Percentiles rank a stretch among this genome's conserved stretches.
phyloP scores from a whole-genome alignment of 2,797 vertebrate species.

The Anniella stebbinsi region DNA sequence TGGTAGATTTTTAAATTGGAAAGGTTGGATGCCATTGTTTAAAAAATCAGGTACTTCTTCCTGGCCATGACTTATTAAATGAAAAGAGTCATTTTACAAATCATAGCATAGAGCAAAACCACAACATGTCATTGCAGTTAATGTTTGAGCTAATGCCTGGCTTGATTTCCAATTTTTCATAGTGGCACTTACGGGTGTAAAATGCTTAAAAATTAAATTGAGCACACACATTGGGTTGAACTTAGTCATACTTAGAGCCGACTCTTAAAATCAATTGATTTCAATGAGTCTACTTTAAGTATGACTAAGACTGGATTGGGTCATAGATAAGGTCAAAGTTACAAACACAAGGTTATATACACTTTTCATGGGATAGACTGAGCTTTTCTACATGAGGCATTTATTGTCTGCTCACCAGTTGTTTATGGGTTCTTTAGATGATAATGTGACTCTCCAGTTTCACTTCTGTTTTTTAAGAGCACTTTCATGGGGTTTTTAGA shows the following conservation, averaged over 20 bases:
- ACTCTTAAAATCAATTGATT: not conserved
- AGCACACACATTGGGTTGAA: not conserved
- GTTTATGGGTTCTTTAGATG: no score
- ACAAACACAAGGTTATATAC: not conserved
- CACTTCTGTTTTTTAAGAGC: no score
- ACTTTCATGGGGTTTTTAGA: no score
- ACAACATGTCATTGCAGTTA: not conserved
- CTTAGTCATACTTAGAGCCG: no score
- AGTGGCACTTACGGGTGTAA: not conserved
- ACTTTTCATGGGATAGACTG: not conserved
- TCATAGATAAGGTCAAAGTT: not conserved
- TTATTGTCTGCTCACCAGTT: no score
- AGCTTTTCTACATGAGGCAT: no score
- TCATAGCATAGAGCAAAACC: not conserved
- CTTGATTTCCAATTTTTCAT: not conserved
- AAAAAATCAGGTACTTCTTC: accelerated
- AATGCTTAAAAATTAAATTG: not conserved
- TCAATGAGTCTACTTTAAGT: not conserved
- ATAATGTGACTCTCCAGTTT: no score
- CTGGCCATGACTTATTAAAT: not conserved
- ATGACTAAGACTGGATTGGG: not conserved
- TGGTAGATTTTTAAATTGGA: not conserved
- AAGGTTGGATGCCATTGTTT: not conserved
- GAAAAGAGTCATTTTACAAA: not conserved
- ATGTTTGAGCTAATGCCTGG: not conserved